These are phyloP conservation scores for Phengaris alcon DNA, from an alignment of 2,888 invertebrate species.

Conservation along the genomic window DNA sequence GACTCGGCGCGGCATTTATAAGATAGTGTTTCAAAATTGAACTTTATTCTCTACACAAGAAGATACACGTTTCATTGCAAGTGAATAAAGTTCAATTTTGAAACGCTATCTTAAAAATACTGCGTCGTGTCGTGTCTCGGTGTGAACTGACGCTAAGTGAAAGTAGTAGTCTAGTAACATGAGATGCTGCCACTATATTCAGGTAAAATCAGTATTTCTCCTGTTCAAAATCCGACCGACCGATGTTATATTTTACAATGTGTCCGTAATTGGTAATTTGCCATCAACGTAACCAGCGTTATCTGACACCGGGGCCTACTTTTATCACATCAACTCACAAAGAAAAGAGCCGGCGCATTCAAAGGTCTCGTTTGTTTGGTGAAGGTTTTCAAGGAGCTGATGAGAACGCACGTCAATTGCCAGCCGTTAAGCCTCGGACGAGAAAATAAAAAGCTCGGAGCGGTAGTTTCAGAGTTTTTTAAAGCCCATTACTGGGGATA, in stretches of 20 bases:
- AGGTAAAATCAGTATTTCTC: background rate
- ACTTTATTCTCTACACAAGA: too few species aligned
- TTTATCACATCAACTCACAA: constrained; percentile 37
- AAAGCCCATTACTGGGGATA: constrained; percentile 21
- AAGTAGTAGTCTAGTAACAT: too few species aligned
- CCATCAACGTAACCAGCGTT: constrained; percentile 49
- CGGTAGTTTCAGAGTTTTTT: constrained; percentile 29
- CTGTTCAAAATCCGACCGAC: background rate
- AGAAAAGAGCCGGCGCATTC: constrained; percentile 38
- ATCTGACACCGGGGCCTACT: constrained; percentile 46
- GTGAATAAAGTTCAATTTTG: too few species aligned
- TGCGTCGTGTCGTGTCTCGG: too few species aligned
- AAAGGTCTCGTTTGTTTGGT: constrained; percentile 51
- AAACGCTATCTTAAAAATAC: too few species aligned
- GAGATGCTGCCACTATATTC: too few species aligned
- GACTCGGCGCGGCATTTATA: too few species aligned
- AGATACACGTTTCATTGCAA: too few species aligned
- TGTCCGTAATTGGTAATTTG: constrained; percentile 56
- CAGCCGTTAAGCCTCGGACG: constrained; percentile 62
- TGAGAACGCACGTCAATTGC: constrained; percentile 66
- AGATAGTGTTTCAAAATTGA: too few species aligned
- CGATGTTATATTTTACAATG: constrained; percentile 53
- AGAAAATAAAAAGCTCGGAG: constrained; percentile 43
- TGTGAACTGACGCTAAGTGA: too few species aligned
- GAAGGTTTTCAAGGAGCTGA: constrained; percentile 57